Evolutionary conservation across 2,797 vertebrate genomes (phyloP).

Genomic region (Tokudaia tokunoshimensis): DNA sequence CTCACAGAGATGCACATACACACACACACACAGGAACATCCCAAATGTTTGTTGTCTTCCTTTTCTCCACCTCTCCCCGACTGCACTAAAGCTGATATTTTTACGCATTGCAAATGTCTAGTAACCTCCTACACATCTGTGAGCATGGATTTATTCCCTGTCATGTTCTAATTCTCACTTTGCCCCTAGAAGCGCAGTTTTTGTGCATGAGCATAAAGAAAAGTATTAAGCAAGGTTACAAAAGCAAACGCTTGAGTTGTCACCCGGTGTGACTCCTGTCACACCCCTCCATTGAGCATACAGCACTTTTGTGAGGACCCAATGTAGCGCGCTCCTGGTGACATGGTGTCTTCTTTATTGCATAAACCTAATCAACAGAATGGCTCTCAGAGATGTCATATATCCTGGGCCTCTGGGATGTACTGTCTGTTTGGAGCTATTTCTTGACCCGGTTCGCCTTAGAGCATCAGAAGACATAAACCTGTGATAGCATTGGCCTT

Average conservation of each 20-base stretch:
- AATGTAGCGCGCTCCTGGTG: rapidly evolving
- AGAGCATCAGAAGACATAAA: not conserved
- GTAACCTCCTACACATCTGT: slow-evolving; percentile 66
- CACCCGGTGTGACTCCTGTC: slow-evolving; percentile 18
- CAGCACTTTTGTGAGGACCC: not conserved
- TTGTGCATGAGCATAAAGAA: slow-evolving; percentile 46
- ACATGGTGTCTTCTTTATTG: not conserved
- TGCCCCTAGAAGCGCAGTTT: slow-evolving; percentile 57
- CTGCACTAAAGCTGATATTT: not conserved
- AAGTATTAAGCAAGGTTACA: slow-evolving; percentile 65
- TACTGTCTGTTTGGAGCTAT: slow-evolving; percentile 11
- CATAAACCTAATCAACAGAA: not conserved
- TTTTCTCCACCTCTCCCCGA: not conserved
- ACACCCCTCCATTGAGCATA: not conserved
- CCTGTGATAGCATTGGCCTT: not conserved
- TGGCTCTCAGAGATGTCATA: not conserved
- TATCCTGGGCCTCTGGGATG: not conserved
- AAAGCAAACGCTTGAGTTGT: slow-evolving; percentile 67
- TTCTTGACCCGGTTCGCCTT: slow-evolving; percentile 47
- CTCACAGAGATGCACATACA: not conserved
- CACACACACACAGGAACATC: not conserved
- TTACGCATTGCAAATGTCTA: slow-evolving; percentile 59
- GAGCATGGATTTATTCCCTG: slow-evolving; percentile 3
- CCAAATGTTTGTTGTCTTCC: not conserved
- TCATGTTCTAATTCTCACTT: slow-evolving; percentile 80